Evolutionary conservation across 1,140 invertebrate genomes (phyloP).

Genomic region (Drosophila ironensis): DNA sequence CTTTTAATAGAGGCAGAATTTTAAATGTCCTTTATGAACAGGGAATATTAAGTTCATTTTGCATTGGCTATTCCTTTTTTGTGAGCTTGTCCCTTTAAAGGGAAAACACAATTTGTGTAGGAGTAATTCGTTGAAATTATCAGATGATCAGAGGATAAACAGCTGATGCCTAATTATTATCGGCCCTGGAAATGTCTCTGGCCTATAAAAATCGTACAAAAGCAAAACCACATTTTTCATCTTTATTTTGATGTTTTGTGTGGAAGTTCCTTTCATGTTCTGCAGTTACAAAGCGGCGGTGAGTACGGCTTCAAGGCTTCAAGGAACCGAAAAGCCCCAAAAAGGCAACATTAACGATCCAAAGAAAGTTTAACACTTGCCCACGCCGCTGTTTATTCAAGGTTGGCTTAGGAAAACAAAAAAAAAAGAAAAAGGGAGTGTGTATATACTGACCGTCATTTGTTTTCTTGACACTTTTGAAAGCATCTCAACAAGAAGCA

Average conservation of each 20-base stretch:
- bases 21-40: too few species aligned
- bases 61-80: too few species aligned
- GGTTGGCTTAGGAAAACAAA: slow-evolving; percentile 34
- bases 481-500: slow-evolving; percentile 47
- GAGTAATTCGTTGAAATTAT: too few species aligned
- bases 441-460: slow-evolving; percentile 69
- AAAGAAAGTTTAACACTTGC: slow-evolving; percentile 63
- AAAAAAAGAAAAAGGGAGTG: background rate
- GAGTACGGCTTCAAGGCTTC: slow-evolving; percentile 10
- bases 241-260: slow-evolving; percentile 31
- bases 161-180: too few species aligned
- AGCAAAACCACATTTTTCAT: background rate
- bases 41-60: too few species aligned
- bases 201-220: background rate
- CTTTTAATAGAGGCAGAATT: too few species aligned
- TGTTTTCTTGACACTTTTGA: slow-evolving; percentile 77
- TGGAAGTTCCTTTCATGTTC: slow-evolving; percentile 60
- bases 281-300: slow-evolving; percentile 51
- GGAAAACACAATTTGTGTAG: too few species aligned
- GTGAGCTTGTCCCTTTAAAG: too few species aligned
- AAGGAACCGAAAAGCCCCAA: background rate
- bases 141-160: too few species aligned
- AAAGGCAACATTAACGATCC: slow-evolving; percentile 33
- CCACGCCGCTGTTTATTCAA: slow-evolving; percentile 19
- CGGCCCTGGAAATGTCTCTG: too few species aligned